Percentiles rank a stretch among this genome's conserved stretches.
Evolutionary conservation across 2,888 invertebrate genomes (phyloP).

Genomic region (Andrena praecox): DNA sequence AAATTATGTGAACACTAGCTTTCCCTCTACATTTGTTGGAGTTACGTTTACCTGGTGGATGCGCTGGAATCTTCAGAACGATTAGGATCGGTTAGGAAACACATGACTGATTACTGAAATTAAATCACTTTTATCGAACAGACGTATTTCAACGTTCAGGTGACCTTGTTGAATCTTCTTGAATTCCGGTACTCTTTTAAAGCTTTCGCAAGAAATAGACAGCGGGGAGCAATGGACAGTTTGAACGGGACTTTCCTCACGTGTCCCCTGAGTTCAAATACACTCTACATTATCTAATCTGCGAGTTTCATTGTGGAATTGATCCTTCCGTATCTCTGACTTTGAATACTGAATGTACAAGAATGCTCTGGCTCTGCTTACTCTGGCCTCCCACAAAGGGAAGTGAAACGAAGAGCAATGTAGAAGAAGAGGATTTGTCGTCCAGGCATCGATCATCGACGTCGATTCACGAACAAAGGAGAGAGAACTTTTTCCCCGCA

Average conservation of each 20-base stretch:
- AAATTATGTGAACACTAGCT: constrained; percentile 28
- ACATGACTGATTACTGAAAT: not conserved
- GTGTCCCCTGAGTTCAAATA: not conserved
- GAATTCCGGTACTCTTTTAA: too few relatives aligned
- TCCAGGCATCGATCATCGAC: constrained; percentile 22
- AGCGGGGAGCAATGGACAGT: too few relatives aligned
- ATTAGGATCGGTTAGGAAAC: not conserved
- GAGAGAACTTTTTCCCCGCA: constrained; percentile 20
- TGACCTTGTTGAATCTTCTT: too few relatives aligned
- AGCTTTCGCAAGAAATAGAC: too few relatives aligned
- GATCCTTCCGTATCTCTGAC: not conserved
- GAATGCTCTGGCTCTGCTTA: not conserved
- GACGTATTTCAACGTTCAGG: too few relatives aligned
- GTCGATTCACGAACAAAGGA: constrained; percentile 40
- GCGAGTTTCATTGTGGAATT: not conserved
- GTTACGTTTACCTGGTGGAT: not conserved
- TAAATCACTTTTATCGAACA: too few relatives aligned
- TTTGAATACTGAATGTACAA: not conserved
- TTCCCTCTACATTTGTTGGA: not conserved
- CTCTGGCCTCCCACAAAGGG: not conserved
- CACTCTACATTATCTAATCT: not conserved
- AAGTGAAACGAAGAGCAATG: not conserved
- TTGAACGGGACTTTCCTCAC: too few relatives aligned
- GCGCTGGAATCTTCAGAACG: not conserved
- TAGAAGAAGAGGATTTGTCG: constrained; percentile 9